Base-by-base conservation (phyloP, 2,797 vertebrate genomes). In the Periparus ater region DNA sequence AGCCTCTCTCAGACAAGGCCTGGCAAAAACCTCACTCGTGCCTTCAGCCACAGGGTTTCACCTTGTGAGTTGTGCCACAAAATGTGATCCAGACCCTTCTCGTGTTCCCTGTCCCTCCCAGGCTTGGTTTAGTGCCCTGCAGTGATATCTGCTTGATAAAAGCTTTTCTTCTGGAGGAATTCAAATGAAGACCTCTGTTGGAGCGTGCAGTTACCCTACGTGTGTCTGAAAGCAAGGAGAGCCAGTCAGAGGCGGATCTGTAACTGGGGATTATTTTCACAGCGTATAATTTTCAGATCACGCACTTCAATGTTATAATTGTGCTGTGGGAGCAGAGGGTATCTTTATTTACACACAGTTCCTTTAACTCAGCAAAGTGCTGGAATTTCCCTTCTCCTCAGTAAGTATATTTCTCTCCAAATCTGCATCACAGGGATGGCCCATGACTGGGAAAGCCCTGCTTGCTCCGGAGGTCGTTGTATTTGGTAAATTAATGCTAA, bases 201-300 rank as follows among this genome's bases (percentile, higher is more conserved):
- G 70, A 85, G 65, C 57, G 42, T 11, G 22, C 57, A 75, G 88
- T 88, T 94, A 92, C 72, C 57, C 82, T 81, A 26, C 2, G 1
- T 40, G 73, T 18, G 17, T 47, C 65, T 85, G 89, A 73, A 83
- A 89, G 62, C 84, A 80, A 57, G 72, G 75, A 80, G 29, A 93
- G 62, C 25, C 81, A 81, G 65, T 50, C 50, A 77, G 72, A 85
- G 63, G 78, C 17, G 10, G 68, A 18, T 70, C 55, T 73, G 17
- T 20, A 62, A 50, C 3, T 5, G 22, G 19, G 19, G 5, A 63
- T 55, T 81, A 75, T 91, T 95, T 92, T 85, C 87, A 86, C 62
- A 88, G 83, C 19, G 53, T 76, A 22, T 79, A 66, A 96, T 96
- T 96, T 94, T 90, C 89, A 91, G 92, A 92, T 94, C 91, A 92